Base-by-base conservation (phyloP, 2,797 vertebrate species). In the Catharus ustulatus region DNA sequence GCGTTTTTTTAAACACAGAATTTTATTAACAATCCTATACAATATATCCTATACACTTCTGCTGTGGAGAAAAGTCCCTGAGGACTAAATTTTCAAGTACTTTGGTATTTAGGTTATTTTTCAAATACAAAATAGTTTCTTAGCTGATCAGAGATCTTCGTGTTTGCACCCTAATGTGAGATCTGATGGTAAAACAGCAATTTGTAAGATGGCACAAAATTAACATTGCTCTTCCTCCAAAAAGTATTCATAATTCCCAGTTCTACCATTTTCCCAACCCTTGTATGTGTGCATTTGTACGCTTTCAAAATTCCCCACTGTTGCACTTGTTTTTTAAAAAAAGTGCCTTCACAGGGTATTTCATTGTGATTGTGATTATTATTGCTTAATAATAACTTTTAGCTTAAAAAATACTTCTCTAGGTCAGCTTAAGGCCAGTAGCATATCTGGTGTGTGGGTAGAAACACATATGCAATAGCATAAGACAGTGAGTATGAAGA, bases 81-180 rank as follows among this genome's bases (percentile, higher is more conserved):
- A 84, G 87, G 46, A 68, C 32, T 91, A 79, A 43, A 10, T 11
- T 75, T 87, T 94, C 7, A 90, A 78, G 36, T 82, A 48, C 18
- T 89, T 92, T 93, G 84, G 10, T 34, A 74, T 89, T 67, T 82
- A 89, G 48, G 42, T 77, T 95, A 68, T 96, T 96, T 97, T 94
- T 11, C 46, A 92, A 89, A 84, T 81, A 97, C 73, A 93, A 87
- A 96, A 91, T 58, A 87, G 32, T 82, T 96, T 78, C 76, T 89
- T 58, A 29, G 34, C 81, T 95, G 46, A 85, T 95, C 69, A 32
- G 58, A 95, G 36, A 80, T 34, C 52, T 83, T 21, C 63, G 26
- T 94, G 81, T 91, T 94, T 96, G 75, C 63, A 89, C 34, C 16
- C 19, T 91, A 90, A 95, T 86, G 73, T 59, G 93, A 77, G 83